phyloP scores from a whole-genome alignment of 2,113 vertebrate genomes.

The Prinia subflava region DNA sequence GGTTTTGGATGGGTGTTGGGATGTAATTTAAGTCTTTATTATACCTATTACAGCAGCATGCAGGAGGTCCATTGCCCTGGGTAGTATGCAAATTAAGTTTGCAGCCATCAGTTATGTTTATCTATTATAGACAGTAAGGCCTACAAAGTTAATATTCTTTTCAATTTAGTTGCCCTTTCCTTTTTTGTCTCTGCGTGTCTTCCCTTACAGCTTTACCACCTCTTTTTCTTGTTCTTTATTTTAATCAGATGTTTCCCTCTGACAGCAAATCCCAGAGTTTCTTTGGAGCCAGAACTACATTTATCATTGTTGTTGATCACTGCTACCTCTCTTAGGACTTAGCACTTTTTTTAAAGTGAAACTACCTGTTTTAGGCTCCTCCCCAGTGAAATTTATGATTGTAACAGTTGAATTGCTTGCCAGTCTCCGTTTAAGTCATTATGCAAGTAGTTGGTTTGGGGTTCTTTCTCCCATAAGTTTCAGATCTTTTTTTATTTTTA shows the following conservation, averaged over 20 bases:
- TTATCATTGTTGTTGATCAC: conserved; percentile 34
- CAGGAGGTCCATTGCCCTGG: not conserved
- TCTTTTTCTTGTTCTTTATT: not conserved
- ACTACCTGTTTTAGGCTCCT: conserved; percentile 16
- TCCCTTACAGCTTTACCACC: not conserved
- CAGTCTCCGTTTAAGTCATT: conserved; percentile 43
- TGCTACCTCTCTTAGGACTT: conserved; percentile 23
- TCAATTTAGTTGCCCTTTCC: not conserved
- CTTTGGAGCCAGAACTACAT: conserved; percentile 39
- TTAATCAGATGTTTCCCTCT: conserved; percentile 31
- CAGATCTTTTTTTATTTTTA: not conserved
- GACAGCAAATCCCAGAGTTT: conserved; percentile 36
- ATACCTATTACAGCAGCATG: not conserved
- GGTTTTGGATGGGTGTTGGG: too few species aligned
- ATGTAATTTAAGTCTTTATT: not conserved
- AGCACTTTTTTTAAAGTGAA: conserved; percentile 49
- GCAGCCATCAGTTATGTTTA: not conserved
- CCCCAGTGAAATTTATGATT: conserved; percentile 49
- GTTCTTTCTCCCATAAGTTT: not conserved
- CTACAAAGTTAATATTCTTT: not conserved
- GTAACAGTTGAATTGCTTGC: conserved; percentile 23
- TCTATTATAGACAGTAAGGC: not conserved
- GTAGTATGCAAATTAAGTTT: not conserved
- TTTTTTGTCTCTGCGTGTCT: not conserved
- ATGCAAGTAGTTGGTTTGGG: not conserved